Evolutionary conservation across 2,797 vertebrate genomes (phyloP), one percentile per base, ranked within the genome.

Genomic region (Xenops minutus): DNA sequence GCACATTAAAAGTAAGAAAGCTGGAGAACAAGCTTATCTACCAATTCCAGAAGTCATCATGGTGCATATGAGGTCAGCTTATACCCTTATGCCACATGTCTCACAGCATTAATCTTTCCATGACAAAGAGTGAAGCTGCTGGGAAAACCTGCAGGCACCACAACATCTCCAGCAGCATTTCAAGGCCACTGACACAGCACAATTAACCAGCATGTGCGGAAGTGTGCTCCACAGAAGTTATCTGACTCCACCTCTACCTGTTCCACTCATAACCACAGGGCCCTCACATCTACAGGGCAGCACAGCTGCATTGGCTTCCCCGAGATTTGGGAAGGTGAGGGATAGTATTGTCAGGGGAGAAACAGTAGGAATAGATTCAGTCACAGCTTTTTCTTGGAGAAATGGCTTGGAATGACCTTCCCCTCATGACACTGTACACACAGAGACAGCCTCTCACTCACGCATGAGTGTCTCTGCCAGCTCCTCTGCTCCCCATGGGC

Each of bases 121-220:
- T 63, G 61, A 88, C 79, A 96, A 61, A 81, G 56, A 56, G 81
- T 76, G 61, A 61, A 80, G 82, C 90, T 87, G 80, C 82, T 61
- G 67, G 89, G 64, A 46, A 91, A 95, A 93, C 94, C 96, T 95
- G 71, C 89, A 90, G 91, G 95, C 91, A 94, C 75, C 79, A 59
- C 75, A 69, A 77, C 0, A 0, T 67, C 59, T 89, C 82, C 85
- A 88, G 73, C 66, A 92, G 82, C 66, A 37, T 83, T 69, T 87
- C 77, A 78, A 77, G 54, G 83, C 73, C 91, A 82, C 41, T 83
- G 82, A 78, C 89, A 75, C 27, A 59, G 91, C 67, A 79, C 46
- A 59, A 13, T 72, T 69, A 76, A 74, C 75, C 71, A 83, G 66
- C 1, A 7, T 39, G 39, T 39, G 32, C 56, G 51, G 9, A 90